These are phyloP conservation scores for Dermatemys mawii DNA, from an alignment of 2,113 vertebrate genomes.

Conservation along the genomic window DNA sequence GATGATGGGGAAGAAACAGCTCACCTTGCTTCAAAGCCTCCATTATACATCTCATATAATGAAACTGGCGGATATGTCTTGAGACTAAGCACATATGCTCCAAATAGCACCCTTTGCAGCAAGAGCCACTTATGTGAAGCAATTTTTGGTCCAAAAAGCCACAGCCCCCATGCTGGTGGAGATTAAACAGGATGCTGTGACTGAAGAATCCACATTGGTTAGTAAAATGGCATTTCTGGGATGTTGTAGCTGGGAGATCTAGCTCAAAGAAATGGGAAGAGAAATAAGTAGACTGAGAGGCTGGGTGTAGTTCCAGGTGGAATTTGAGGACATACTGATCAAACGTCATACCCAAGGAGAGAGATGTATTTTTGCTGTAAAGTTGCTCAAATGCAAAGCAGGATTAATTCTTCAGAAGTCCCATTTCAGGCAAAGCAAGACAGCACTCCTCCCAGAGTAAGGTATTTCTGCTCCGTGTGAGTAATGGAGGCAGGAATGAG, in stretches of 20 bases:
- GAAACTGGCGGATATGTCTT: not conserved
- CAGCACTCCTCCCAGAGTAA: not conserved
- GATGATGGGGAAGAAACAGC: not conserved
- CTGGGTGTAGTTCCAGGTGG: not conserved
- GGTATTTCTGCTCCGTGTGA: not conserved
- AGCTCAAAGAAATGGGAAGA: not conserved
- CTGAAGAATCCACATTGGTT: not conserved
- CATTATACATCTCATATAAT: not conserved
- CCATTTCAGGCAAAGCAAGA: not conserved
- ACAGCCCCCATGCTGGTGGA: rapidly evolving
- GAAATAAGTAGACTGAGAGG: not conserved
- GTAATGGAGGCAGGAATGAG: not conserved
- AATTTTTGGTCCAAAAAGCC: not conserved
- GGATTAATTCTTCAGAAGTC: not conserved
- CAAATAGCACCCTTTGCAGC: rapidly evolving
- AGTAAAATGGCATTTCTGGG: not conserved
- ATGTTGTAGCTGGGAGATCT: not conserved
- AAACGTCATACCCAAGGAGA: not conserved
- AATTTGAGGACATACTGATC: not conserved
- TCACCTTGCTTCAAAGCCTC: not conserved
- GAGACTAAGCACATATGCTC: not conserved
- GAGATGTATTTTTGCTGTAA: not conserved
- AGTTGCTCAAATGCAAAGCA: not conserved
- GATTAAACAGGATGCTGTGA: rapidly evolving
- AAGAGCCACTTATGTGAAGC: not conserved